Base-by-base conservation (phyloP, 2,888 invertebrate genomes). In the Tholera decimalis region DNA sequence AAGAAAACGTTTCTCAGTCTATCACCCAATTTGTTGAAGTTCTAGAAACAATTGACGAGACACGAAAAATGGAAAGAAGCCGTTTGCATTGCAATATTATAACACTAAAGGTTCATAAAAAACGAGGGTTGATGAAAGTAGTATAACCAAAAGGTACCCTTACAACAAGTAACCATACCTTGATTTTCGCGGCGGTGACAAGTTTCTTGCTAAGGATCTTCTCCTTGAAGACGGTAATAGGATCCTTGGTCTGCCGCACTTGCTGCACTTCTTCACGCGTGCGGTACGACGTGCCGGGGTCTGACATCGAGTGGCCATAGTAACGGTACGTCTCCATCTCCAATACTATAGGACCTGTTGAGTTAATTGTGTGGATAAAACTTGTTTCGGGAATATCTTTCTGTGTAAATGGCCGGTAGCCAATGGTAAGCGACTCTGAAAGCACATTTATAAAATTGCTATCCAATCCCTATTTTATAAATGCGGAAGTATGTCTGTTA, bases 301-400 rank as follows among this genome's bases (percentile, higher is more conserved):
- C 99, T 28, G 99, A 99, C 99, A 99, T 99, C 77, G 99, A 99
- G 96, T 99, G 99, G 0, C 99, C 99, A 73, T 97, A 98, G 95
- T 99, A 99, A 77, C 99, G 97, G 92, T 99, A 99, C 0, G 99
- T 99, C 77, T 97, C 98, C 86, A 98, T 97, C 94, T 99, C 99
- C 94, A 99, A 95, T 1, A 99, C 96, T 24, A 66, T 15, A 15
- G 65, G 65, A 70, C 65, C 65, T 66, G 65, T 9, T 13, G 22
- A 41, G 22, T 11, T 28, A 46, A n/a, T 26, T 46, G 3, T 20
- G n/a, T n/a, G n/a, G n/a, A 20, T 7, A 7, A n/a, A 37, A 7
- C 7, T 37, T 30, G 30, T 13, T 15, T 35, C 15, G 13, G 33
- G 15, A 3, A 35, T 35, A 18, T 39, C 2, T 18, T 39, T 18